Base-by-base conservation (phyloP, 2,888 invertebrate species). In the Lithophane leautieri region DNA sequence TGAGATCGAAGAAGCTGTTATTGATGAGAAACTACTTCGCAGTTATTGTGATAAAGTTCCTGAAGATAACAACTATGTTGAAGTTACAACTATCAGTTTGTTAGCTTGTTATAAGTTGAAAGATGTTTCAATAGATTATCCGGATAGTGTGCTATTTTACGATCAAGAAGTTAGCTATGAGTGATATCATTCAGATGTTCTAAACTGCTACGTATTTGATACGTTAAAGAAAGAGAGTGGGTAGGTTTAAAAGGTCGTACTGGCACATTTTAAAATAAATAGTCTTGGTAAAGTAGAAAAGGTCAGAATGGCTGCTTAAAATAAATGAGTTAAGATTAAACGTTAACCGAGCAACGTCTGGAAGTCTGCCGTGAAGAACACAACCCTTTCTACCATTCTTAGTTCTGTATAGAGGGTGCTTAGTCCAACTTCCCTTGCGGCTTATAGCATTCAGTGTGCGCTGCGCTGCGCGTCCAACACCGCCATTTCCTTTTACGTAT, bases 401-500 rank as follows among this genome's bases (percentile, higher is more conserved):
- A 42, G 42, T 42, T 47, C 47, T 47, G 19, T 50, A 1, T 58
- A 52, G 14, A 40, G 65, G 54, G 22, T 54, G 8, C 12, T 44
- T 44, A 72, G 44, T 54, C 4, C n/a, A 70, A 67, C 71, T 77
- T 71, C 25, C 34, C 19, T 62, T 56, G 65, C 61, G 58, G 70
- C 60, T 62, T 86, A 86, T 77, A 87, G 82, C 86, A 69, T 83
- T 58, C 52, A 70, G 80, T 86, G 87, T 82, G 73, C 28, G 68
- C 58, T 22, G 62, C 28, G 56, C 76, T 67, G 60, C 60, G 52
- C 66, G 78, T 68, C 79, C 70, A 81, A 81, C 79, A 81, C 81
- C 52, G 72, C 77, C 69, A 85, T 87, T 87, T 88, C 87, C 81
- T 87, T 85, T 86, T 83, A 88, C 89, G 81, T 84, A 88, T 84